Base-by-base conservation (phyloP, 2,888 invertebrate species). In the Volucella inflata region DNA sequence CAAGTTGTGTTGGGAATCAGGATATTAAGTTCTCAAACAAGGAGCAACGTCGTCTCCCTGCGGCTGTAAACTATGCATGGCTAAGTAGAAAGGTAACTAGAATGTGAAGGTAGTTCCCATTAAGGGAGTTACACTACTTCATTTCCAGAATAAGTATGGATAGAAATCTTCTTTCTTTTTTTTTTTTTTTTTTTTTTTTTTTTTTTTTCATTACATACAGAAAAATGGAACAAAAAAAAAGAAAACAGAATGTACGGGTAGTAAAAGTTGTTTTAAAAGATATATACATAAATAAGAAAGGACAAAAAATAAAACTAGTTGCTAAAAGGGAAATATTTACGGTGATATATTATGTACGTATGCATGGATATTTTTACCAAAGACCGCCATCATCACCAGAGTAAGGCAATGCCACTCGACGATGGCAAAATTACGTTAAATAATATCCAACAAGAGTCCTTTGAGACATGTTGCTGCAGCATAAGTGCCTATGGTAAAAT, bases 391-490 rank as follows among this genome's bases (percentile, higher is more conserved):
- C 30, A 55, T 36, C 30, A 65, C 65, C 75, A 42, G 42, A 30
- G 53, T n/a, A 46, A 11, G 30, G 21, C 53, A 76, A 65, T n/a
- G 62, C 44, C 64, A 55, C 36, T 60, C 48, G 42, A 62, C 74
- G 17, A 68, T 60, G 71, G 68, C 55, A 74, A 83, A 62, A 72
- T 81, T 59, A 72, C 46, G 57, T 71, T 48, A 62, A 85, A 81
- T 81, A 81, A 70, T 75, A 81, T 68, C 72, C 71, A 51, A 62
- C 76, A 77, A 76, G 70, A 67, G 85, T 85, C 85, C 85, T 85
- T 85, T 60, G 85, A 85, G 85, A 85, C 81, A 76, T 80, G 85
- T 82, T 80, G 77, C 83, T 87, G 76, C 72, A 75, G 87, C 82
- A 83, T 87, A 87, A 87, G 78, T 81, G 75, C 87, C 84, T 72